Base-by-base conservation (phyloP, 2,888 invertebrate genomes). In the Ditula angustiorana region DNA sequence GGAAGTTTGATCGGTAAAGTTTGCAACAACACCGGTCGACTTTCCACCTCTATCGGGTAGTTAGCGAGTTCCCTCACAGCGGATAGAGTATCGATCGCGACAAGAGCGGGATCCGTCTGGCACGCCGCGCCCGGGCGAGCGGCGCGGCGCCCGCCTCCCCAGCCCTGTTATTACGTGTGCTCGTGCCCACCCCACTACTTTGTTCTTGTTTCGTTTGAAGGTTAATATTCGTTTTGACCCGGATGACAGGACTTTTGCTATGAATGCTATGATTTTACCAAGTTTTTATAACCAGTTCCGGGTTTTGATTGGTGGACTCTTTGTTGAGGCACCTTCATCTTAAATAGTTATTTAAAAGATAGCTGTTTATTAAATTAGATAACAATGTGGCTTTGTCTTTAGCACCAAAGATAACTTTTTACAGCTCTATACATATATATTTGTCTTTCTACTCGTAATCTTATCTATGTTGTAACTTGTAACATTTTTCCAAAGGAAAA, bases 161-260 rank as follows among this genome's bases (percentile, higher is more conserved):
- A 67, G 72, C 73, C 64, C 64, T 63, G 74, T 57, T 49, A 67
- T 61, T 46, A 59, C 77, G 41, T n/a, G n/a, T n/a, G n/a, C n/a
- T n/a, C n/a, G n/a, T 76, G 74, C 74, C 73, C 75, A 66, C 65
- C 74, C 73, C 57, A 64, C 69, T 71, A 80, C 88, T 90, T 90
- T 88, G 88, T 88, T 90, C 89, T 89, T 89, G 87, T 91, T 90
- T 88, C 85, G 86, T 91, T 91, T 92, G 90, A 92, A 92, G 90
- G 92, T 92, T 92, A 92, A 90, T 87, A 85, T 86, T 83, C 80
- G 80, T 85, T 86, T 82, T 83, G 83, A 86, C 84, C 83, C 81
- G 81, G 76, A 80, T 80, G 76, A 80, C 78, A 75, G 71, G 67
- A 69, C 67, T 69, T 66, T 73, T 44, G 53, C 64, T 46, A 59